A percentile compares a stretch with the other conserved stretches of the same genome.
Evolutionary conservation across 2,888 invertebrate species (phyloP).

Genomic region (Gonocerus acuteangulatus): DNA sequence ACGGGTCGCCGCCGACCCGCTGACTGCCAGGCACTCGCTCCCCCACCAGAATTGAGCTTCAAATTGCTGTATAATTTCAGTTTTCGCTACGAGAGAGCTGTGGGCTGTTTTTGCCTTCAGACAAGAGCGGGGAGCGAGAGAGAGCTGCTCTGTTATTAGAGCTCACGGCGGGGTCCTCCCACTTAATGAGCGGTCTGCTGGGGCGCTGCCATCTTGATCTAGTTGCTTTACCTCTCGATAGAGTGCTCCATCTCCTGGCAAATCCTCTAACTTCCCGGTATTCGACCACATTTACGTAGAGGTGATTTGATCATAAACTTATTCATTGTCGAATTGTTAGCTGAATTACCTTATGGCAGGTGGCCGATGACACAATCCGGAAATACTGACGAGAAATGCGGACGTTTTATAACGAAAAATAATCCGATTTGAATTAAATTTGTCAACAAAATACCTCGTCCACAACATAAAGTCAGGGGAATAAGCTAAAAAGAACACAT

Average conservation of each 20-base stretch:
- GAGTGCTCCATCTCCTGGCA: background rate
- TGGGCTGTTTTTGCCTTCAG: background rate
- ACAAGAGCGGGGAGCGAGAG: background rate
- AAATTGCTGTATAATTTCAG: constrained; percentile 1
- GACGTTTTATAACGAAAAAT: too few species aligned
- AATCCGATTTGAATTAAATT: too few species aligned
- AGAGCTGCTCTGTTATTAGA: background rate
- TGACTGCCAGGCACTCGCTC: background rate
- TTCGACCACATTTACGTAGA: too few species aligned
- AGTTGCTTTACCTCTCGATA: background rate
- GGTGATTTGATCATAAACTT: too few species aligned
- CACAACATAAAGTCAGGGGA: too few species aligned
- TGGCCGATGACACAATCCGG: too few species aligned
- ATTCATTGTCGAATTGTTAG: too few species aligned
- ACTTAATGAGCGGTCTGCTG: background rate
- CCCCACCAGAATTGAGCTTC: background rate
- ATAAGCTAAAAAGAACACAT: too few species aligned
- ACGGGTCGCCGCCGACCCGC: background rate
- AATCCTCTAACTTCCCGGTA: background rate
- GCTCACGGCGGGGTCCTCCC: background rate
- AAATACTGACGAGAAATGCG: too few species aligned
- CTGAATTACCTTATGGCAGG: too few species aligned
- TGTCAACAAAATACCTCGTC: too few species aligned
- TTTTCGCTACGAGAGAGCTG: background rate
- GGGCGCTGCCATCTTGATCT: background rate